phyloP scores from a whole-genome alignment of 2,888 invertebrate genomes.

The Oxyteleia sp. region DNA sequence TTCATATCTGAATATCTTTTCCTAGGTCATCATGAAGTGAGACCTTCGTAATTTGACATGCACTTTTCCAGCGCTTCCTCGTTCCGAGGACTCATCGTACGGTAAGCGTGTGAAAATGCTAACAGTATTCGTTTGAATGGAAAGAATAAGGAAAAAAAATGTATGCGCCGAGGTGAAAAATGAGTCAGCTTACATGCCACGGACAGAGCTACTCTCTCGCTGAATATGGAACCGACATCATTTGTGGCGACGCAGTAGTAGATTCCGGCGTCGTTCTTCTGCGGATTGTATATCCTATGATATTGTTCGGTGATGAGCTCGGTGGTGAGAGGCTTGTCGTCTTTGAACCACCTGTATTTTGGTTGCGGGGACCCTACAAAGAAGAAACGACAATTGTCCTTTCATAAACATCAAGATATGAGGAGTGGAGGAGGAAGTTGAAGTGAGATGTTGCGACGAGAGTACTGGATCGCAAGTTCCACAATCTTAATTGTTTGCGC shows the following conservation, averaged over 20 bases:
- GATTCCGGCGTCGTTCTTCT: conserved; percentile 94
- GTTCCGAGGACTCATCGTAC: conserved; percentile 32
- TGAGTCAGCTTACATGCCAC: conserved; percentile 94
- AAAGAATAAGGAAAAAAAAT: conserved; percentile 36
- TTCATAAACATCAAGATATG: neutral
- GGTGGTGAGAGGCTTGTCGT: conserved; percentile 92
- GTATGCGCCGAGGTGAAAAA: conserved; percentile 35
- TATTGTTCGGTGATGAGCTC: conserved; percentile 95
- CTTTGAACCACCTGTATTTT: conserved; percentile 96
- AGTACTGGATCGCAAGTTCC: no score
- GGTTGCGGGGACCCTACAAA: conserved; percentile 96
- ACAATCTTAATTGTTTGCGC: no score
- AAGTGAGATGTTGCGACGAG: no score
- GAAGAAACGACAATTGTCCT: neutral
- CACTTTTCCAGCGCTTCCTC: conserved; percentile 42
- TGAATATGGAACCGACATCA: conserved; percentile 96
- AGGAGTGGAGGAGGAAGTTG: no score
- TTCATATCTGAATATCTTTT: conserved; percentile 5
- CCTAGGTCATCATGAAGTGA: conserved; percentile 6
- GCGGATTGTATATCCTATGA: conserved; percentile 93
- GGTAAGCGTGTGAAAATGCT: conserved; percentile 46
- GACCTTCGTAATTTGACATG: conserved; percentile 30
- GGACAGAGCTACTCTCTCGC: conserved; percentile 95
- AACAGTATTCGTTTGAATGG: conserved; percentile 46
- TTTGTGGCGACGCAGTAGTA: conserved; percentile 98